These are phyloP conservation scores for Trichechus manatus DNA, from an alignment of 2,113 vertebrate genomes.

Conservation along the genomic window DNA sequence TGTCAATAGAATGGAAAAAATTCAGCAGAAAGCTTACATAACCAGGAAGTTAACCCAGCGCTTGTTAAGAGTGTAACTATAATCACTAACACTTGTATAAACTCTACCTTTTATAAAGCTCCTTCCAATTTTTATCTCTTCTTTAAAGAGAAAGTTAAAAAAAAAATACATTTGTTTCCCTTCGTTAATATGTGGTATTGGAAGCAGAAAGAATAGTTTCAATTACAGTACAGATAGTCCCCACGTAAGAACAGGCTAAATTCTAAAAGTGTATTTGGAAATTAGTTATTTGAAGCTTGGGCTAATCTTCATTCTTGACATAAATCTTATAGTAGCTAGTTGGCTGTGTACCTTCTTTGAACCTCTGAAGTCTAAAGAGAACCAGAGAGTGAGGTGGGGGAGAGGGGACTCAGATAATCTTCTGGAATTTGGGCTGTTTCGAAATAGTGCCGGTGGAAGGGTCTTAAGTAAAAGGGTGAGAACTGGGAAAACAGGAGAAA, in stretches of 20 bases:
- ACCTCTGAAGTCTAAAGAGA: not conserved
- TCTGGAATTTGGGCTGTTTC: slow-evolving; percentile 1
- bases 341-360: not conserved
- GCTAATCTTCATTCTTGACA: not conserved
- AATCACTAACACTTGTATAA: slow-evolving; percentile 81
- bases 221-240: not conserved
- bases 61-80: slow-evolving; percentile 63
- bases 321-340: not conserved
- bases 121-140: slow-evolving; percentile 47
- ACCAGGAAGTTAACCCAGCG: slow-evolving; percentile 43
- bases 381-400: not conserved
- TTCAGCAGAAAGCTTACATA: slow-evolving; percentile 59
- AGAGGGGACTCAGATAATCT: not conserved
- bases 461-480: not conserved
- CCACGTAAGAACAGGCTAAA: not conserved
- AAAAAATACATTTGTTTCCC: slow-evolving; percentile 58
- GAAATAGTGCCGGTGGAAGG: not conserved
- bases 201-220: slow-evolving; percentile 15
- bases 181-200: not conserved
- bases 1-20: slow-evolving; percentile 36
- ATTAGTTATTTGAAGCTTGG: not conserved
- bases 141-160: slow-evolving; percentile 27
- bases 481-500: not conserved
- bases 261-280: not conserved
- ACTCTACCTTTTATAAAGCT: slow-evolving; percentile 57